Percentiles rank a stretch among this genome's conserved stretches.
Evolutionary conservation across 1,140 invertebrate genomes (phyloP).

Genomic region (Neodiprion lecontei): DNA sequence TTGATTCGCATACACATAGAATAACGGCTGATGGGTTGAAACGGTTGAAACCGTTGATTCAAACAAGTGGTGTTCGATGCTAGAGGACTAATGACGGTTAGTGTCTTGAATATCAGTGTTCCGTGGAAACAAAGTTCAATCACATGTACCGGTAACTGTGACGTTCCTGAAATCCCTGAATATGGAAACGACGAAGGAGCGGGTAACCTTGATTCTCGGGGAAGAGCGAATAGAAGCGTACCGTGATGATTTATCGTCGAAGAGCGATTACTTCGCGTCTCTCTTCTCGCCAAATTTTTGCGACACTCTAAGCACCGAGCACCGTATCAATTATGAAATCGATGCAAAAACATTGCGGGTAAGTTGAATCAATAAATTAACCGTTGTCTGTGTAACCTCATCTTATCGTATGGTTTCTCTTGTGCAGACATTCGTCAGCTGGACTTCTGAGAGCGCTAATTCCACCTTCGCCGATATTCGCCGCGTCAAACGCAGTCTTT

Average conservation of each 20-base stretch:
- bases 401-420: background rate
- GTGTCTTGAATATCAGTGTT: too few species aligned
- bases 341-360: background rate
- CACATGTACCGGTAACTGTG: too few species aligned
- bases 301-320: background rate
- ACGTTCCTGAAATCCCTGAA: too few species aligned
- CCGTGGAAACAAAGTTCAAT: too few species aligned
- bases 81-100: too few species aligned
- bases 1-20: too few species aligned
- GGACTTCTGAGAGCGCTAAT: background rate
- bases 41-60: too few species aligned
- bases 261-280: conserved; percentile 4
- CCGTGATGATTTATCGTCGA: background rate
- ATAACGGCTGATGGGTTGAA: too few species aligned
- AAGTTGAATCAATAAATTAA: background rate
- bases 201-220: background rate
- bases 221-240: background rate
- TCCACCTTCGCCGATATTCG: background rate
- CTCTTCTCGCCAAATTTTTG: background rate
- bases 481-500: background rate
- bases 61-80: too few species aligned
- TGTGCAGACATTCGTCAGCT: background rate
- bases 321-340: background rate
- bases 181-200: background rate
- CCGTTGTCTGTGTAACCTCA: background rate